phyloP scores from a whole-genome alignment of 2,797 vertebrate genomes.

The Pempheris klunzingeri region DNA sequence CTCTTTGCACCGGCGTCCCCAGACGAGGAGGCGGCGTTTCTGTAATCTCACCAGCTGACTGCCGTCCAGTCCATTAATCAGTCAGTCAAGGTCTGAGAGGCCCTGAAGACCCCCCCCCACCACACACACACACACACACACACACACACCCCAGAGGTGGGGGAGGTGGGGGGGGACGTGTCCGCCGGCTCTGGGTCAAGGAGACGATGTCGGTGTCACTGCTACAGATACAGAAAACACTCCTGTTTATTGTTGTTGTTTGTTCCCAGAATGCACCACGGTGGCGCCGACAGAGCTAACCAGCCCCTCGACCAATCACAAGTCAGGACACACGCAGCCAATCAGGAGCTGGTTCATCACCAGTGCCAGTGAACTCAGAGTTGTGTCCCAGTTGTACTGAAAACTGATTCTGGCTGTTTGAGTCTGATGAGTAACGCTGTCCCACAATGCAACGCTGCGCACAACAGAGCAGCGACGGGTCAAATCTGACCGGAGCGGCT shows the following conservation, averaged over 20 bases:
- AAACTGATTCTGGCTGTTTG: not conserved
- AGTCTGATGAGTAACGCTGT: not conserved
- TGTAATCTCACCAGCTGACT: conserved; percentile 84
- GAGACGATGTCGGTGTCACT: conserved; percentile 54
- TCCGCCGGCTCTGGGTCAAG: conserved; percentile 75
- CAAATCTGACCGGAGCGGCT: too few species aligned
- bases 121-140: too few species aligned
- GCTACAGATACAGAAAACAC: conserved; percentile 25
- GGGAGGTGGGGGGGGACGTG: conserved; percentile 17
- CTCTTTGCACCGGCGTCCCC: conserved; percentile 74
- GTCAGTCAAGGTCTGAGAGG: conserved; percentile 78
- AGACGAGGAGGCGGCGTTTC: conserved; percentile 73
- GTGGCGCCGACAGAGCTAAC: conserved; percentile 25
- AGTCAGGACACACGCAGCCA: conserved; percentile 31
- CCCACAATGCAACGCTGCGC: conserved; percentile 25
- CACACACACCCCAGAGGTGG: conserved; percentile 31
- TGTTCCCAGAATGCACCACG: conserved; percentile 48
- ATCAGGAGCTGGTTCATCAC: conserved; percentile 38
- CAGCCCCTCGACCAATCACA: conserved; percentile 38
- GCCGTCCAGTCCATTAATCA: conserved; percentile 84
- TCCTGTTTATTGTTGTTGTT: conserved; percentile 31
- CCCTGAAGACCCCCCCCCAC: conserved; percentile 66
- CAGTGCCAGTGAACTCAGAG: conserved; percentile 27
- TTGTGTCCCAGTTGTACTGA: not conserved
- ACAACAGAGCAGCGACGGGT: not conserved